Evolutionary conservation across 1,140 invertebrate species (phyloP).

Genomic region (Lerema accius): DNA sequence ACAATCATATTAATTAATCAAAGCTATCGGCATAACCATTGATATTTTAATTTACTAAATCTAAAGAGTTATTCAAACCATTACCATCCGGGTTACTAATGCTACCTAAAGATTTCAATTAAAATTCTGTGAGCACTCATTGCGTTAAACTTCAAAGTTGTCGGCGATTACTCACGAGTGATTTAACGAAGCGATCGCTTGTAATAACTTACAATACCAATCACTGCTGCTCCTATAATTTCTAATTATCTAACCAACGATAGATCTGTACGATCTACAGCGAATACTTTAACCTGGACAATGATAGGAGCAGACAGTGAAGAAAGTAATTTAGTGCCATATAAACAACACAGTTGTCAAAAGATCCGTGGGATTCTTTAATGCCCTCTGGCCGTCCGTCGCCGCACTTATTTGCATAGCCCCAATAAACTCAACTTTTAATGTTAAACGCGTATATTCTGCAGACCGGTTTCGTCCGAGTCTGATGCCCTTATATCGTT

Average conservation of each 20-base stretch:
- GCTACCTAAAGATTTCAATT: conserved; percentile 39
- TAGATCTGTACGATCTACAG: conserved; percentile 26
- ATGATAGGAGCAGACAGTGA: conserved; percentile 43
- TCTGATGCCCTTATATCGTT: background rate
- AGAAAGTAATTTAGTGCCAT: conserved; percentile 43
- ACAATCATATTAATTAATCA: too few species aligned
- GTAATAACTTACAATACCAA: conserved; percentile 52
- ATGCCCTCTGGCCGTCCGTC: conserved; percentile 37
- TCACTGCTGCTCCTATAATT: conserved; percentile 53
- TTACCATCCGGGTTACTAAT: conserved; percentile 21
- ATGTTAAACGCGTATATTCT: conserved; percentile 1
- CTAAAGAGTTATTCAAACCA: background rate
- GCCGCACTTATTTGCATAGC: conserved; percentile 42
- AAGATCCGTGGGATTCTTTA: conserved; percentile 36
- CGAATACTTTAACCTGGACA: conserved; percentile 33
- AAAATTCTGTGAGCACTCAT: conserved; percentile 52
- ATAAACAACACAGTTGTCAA: conserved; percentile 54
- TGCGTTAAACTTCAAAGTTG: conserved; percentile 38
- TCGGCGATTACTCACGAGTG: conserved; percentile 56
- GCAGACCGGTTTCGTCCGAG: background rate
- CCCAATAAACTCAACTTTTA: conserved; percentile 13
- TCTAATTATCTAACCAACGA: conserved; percentile 56
- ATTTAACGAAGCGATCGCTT: conserved; percentile 56
- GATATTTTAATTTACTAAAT: too few species aligned
- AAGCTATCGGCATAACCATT: too few species aligned